A percentile compares a stretch with the other conserved stretches of the same genome.
phyloP scores from a whole-genome alignment of 2,888 invertebrate species.

The Pristionchus japonicus region DNA sequence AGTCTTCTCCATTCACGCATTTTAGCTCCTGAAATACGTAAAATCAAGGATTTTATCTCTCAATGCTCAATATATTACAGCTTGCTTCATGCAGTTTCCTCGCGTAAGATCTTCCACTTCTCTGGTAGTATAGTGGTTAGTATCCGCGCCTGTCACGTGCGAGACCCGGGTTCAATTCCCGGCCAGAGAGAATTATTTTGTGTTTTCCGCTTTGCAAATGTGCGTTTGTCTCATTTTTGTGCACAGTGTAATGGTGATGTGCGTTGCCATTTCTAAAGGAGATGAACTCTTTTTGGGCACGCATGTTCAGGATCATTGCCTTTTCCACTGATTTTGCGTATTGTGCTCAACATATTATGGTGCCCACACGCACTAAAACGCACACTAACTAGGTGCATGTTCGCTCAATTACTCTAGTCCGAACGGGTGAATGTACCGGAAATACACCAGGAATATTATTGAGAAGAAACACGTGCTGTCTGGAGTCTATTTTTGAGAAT shows the following conservation, averaged over 20 bases:
- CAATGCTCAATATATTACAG: too few species aligned
- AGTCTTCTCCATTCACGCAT: slow-evolving; percentile 63
- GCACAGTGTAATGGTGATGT: not conserved
- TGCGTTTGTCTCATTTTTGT: not conserved
- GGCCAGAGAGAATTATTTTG: slow-evolving; percentile 56
- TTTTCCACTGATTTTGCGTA: too few species aligned
- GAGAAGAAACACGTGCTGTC: not conserved
- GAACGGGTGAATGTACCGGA: not conserved
- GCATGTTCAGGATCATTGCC: too few species aligned
- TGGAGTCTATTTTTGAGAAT: not conserved
- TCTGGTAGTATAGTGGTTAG: slow-evolving; percentile 60
- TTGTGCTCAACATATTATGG: too few species aligned
- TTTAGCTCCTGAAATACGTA: slow-evolving; percentile 54
- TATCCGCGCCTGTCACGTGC: slow-evolving; percentile 61
- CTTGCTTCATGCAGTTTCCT: not conserved
- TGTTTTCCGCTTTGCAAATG: too few species aligned
- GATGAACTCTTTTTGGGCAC: not conserved
- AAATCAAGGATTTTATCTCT: not conserved
- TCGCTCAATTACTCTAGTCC: not conserved
- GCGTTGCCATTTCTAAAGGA: not conserved
- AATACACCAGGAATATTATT: not conserved
- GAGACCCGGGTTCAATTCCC: slow-evolving; percentile 62
- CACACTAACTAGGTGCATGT: not conserved
- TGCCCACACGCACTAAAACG: not conserved
- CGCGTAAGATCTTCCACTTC: not conserved